phyloP scores from a whole-genome alignment of 2,888 invertebrate genomes.

The Cyrtodaria siliqua region DNA sequence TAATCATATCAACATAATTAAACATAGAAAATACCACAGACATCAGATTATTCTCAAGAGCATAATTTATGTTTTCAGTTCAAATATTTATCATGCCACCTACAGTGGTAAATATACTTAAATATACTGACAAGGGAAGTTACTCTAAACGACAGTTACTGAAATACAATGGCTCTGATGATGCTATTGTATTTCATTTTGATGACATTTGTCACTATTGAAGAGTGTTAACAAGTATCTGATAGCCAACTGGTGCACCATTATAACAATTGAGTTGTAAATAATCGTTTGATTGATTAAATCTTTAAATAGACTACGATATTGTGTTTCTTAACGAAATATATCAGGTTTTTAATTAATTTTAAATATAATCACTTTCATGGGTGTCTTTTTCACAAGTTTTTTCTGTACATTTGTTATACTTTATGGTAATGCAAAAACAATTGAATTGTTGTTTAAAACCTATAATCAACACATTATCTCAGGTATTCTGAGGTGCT shows the following conservation, averaged over 20 bases:
- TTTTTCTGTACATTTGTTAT: too few relatives aligned
- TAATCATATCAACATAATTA: slow-evolving; percentile 4
- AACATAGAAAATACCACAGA: not conserved
- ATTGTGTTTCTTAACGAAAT: too few relatives aligned
- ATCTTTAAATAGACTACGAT: too few relatives aligned
- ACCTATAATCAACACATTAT: too few relatives aligned
- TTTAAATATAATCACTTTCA: too few relatives aligned
- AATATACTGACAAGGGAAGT: slow-evolving; percentile 20
- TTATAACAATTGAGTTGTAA: too few relatives aligned
- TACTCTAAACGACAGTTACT: slow-evolving; percentile 6
- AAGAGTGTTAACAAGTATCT: slow-evolving; percentile 9
- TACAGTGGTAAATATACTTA: slow-evolving; percentile 23
- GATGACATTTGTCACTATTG: slow-evolving; percentile 3
- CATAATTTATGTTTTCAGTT: slow-evolving; percentile 28
- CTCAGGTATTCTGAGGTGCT: too few relatives aligned
- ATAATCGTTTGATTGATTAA: too few relatives aligned
- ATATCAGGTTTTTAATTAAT: too few relatives aligned
- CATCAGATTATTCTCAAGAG: slow-evolving; percentile 11
- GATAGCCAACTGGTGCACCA: slow-evolving; percentile 1
- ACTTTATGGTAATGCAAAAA: too few relatives aligned
- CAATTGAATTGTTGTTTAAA: too few relatives aligned
- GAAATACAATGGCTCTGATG: slow-evolving; percentile 6
- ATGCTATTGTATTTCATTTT: slow-evolving; percentile 33
- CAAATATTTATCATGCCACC: slow-evolving; percentile 40
- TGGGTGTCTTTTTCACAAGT: too few relatives aligned